phyloP scores from a whole-genome alignment of 2,888 invertebrate species.

The Melanostoma mellinum region DNA sequence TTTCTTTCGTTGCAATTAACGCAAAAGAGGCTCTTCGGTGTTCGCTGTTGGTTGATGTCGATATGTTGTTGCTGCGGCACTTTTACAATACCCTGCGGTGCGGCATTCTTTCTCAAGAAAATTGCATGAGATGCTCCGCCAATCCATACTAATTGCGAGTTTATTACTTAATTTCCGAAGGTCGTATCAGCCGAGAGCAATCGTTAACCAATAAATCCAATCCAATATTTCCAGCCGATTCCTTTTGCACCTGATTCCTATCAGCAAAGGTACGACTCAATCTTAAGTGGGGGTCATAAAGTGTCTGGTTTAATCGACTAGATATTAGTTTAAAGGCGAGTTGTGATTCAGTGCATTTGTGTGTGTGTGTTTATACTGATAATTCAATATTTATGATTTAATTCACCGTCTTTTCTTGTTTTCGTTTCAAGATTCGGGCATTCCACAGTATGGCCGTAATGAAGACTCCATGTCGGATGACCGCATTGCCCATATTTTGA shows the following conservation, averaged over 20 bases:
- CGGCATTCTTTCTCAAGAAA: conserved; percentile 11
- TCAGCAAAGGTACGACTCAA: conserved; percentile 30
- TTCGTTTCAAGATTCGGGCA: conserved; percentile 86
- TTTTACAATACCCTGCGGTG: conserved; percentile 40
- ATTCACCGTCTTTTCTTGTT: background rate
- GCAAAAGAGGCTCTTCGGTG: conserved; percentile 6
- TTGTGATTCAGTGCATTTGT: conserved; percentile 1
- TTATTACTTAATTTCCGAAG: conserved; percentile 76
- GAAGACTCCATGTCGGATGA: conserved; percentile 94
- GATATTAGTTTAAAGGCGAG: conserved; percentile 3
- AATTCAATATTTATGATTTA: conserved; percentile 56
- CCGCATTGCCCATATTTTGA: conserved; percentile 95
- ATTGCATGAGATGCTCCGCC: conserved; percentile 10
- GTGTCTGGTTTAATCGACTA: conserved; percentile 26
- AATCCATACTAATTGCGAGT: conserved; percentile 59
- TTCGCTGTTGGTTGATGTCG: background rate
- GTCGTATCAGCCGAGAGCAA: conserved; percentile 64
- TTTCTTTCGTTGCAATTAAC: conserved; percentile 34
- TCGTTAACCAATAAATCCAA: conserved; percentile 75
- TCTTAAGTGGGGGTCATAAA: conserved; percentile 13
- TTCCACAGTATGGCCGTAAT: conserved; percentile 90
- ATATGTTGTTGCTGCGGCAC: conserved; percentile 1
- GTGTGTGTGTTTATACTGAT: conserved; percentile 27
- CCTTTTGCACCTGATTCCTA: conserved; percentile 51
- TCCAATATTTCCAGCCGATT: conserved; percentile 70